Conservation (phyloP, 2,888 invertebrate genomes). For the Polyploca ridens region DNA sequence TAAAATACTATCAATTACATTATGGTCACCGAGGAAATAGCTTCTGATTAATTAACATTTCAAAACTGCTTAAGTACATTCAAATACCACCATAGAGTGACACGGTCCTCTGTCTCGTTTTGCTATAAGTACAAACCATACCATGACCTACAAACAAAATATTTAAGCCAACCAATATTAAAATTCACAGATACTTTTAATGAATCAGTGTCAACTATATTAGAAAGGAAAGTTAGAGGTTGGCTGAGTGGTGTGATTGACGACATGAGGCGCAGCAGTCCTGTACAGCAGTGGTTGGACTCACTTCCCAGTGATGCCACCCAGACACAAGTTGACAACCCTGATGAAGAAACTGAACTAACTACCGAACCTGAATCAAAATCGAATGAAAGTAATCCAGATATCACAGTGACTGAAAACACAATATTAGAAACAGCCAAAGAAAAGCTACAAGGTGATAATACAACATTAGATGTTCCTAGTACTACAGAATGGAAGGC, state of each 20-base stretch:
- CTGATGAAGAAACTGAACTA: conserved; percentile 40
- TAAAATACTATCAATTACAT: too few relatives aligned
- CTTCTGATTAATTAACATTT: too few relatives aligned
- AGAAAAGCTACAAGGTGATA: conserved; percentile 40
- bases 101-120: too few relatives aligned
- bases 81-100: too few relatives aligned
- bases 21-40: too few relatives aligned
- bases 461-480: conserved; percentile 68
- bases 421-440: conserved; percentile 63
- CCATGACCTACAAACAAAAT: conserved; percentile 11
- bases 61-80: too few relatives aligned
- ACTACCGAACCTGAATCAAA: conserved; percentile 39
- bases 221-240: conserved; percentile 77
- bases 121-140: too few relatives aligned
- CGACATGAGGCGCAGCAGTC: conserved; percentile 87
- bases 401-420: conserved; percentile 65
- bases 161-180: background rate
- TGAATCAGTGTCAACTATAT: conserved; percentile 73
- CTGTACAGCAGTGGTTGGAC: conserved; percentile 91
- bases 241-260: conserved; percentile 80
- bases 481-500: conserved; percentile 67
- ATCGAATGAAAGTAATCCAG: conserved; percentile 68
- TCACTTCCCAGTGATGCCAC: conserved; percentile 82
- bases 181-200: conserved; percentile 70
- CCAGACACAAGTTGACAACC: conserved; percentile 20